These are phyloP conservation scores for Gnathonemus echidnorhynchus DNA, from an alignment of 2,113 vertebrate genomes.

Conservation along the genomic window DNA sequence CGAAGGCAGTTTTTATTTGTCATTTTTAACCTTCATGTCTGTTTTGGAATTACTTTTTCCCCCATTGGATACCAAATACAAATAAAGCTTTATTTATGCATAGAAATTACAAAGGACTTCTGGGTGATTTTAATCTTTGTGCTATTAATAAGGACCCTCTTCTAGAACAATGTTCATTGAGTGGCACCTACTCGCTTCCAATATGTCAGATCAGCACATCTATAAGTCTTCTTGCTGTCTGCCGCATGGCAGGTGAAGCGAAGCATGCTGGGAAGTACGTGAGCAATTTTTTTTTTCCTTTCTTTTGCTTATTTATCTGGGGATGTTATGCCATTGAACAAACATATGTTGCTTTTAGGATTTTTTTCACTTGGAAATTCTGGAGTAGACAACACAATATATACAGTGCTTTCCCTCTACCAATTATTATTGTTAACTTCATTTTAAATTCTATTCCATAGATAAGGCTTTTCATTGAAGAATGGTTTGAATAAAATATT, in stretches of 20 bases:
- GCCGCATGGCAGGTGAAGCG: background rate
- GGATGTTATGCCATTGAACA: background rate
- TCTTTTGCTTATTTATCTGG: background rate
- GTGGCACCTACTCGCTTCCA: background rate
- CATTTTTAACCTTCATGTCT: background rate
- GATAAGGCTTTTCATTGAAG: too few species aligned
- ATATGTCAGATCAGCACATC: background rate
- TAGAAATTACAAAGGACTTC: background rate
- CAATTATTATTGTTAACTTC: background rate
- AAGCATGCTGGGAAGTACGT: background rate
- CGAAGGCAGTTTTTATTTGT: background rate
- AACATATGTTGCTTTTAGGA: background rate
- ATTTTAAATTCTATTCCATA: too few species aligned
- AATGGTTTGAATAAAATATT: too few species aligned
- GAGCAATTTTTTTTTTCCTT: background rate
- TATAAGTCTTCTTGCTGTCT: background rate
- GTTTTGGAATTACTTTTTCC: background rate
- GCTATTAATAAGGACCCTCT: background rate
- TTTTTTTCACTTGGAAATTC: background rate
- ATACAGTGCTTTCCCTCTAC: background rate
- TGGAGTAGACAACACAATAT: background rate
- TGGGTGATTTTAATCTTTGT: background rate
- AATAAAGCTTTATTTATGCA: background rate
- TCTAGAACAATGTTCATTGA: background rate
- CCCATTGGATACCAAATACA: background rate